These are phyloP conservation scores for Chiloscyllium plagiosum DNA, from an alignment of 2,113 vertebrate genomes.

Conservation along the genomic window DNA sequence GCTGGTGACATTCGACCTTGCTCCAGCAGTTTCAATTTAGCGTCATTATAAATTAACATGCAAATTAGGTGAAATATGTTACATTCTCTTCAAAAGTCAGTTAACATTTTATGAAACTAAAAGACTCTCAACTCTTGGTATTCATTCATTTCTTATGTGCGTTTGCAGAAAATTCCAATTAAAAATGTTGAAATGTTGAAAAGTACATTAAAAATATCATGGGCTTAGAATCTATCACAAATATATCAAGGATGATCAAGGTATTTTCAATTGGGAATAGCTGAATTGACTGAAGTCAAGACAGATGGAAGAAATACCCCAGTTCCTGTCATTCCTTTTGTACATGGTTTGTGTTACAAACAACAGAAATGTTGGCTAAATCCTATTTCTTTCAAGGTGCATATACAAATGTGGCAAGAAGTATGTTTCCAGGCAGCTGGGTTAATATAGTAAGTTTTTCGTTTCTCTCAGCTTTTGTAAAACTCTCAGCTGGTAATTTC, in stretches of 20 bases:
- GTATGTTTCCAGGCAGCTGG: not conserved
- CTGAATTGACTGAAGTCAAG: not conserved
- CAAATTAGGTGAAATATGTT: not conserved
- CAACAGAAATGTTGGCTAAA: not conserved
- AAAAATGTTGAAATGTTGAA: not conserved
- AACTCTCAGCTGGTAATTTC: not conserved
- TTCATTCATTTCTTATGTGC: not conserved
- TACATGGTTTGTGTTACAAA: not conserved
- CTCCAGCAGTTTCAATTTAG: not conserved
- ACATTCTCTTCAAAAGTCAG: not conserved
- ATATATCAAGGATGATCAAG: constrained; percentile 23
- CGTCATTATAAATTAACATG: constrained; percentile 8
- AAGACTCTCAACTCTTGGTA: not conserved
- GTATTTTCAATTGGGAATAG: not conserved
- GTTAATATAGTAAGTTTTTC: not conserved
- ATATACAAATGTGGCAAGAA: constrained; percentile 23
- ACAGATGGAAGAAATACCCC: constrained; percentile 12
- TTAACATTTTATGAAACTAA: not conserved
- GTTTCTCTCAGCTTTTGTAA: not conserved
- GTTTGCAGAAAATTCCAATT: not conserved
- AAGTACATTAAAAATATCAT: not conserved
- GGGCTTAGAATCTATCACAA: not conserved
- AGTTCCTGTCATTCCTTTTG: constrained; percentile 26
- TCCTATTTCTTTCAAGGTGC: constrained; percentile 2
- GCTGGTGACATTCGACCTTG: not conserved